Base-by-base conservation (phyloP, 2,113 vertebrate species). In the Maccullochella peelii region DNA sequence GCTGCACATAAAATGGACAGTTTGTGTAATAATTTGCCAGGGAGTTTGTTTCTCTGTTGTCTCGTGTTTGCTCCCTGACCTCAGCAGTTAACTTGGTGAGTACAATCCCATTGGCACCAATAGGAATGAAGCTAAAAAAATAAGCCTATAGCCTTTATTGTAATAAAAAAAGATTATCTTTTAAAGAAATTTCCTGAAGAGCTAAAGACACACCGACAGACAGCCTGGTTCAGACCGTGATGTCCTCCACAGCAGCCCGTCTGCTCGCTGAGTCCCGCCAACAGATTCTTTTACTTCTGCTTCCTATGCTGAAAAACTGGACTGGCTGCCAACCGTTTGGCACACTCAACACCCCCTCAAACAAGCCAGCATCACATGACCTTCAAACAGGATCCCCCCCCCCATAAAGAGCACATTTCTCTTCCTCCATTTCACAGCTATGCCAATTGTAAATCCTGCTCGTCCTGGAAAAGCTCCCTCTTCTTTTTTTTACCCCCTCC, bases 391-490 rank as follows among this genome's bases (percentile, higher is more conserved):
- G 92, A 94, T 79, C 63, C 49, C 71, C 66, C 73, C 44, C 47
- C 42, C 87, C 78, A 84, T 77, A 89, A 90, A 93, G 90, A 92
- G 58, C 80, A 86, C 92, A 89, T 92, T 93, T 95, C 87, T 95
- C 94, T 93, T 94, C 94, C 93, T 94, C 94, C 55, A 88, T 93
- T 96, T 96, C 95, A 95, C 93, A 94, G 91, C 93, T 88, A 90
- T 92, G 91, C 89, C 91, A 80, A 74, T 87, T 88, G 90, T 94
- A 95, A 93, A 95, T 86, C 92, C 95, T 77, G 85, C 80, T 84
- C 88, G 77, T 91, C 88, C 91, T 83, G 88, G 84, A 86, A 89
- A 77, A 78, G 88, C 89, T 70, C 90, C 86, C 89, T 91, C 59
- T 86, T 74, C 54, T 93, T 78, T 50, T 71, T 93, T 76, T 70